Evolutionary conservation across 2,888 invertebrate genomes (phyloP).

Genomic region (Theristus sp.): DNA sequence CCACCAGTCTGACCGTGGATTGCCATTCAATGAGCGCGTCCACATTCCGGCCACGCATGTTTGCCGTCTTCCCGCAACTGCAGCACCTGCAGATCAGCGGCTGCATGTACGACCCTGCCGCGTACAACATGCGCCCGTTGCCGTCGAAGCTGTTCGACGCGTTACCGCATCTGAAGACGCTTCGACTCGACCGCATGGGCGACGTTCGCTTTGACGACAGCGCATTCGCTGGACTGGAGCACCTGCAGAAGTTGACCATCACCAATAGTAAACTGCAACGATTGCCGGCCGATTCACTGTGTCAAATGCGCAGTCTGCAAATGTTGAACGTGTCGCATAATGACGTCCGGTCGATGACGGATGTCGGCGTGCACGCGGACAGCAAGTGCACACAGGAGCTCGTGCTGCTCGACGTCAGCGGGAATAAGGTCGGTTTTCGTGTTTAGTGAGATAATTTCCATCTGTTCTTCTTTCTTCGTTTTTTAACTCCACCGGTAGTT

Average conservation of each 20-base stretch:
- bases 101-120: neutral
- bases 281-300: neutral
- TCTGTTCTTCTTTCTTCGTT: no score
- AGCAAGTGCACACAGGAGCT: neutral
- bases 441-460: neutral
- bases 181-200: neutral
- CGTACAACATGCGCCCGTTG: no score
- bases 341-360: neutral
- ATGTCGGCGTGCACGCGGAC: neutral
- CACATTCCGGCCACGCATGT: neutral
- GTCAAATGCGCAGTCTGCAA: neutral
- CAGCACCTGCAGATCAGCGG: neutral
- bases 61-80: neutral
- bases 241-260: neutral
- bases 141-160: neutral
- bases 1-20: neutral
- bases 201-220: neutral
- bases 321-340: neutral
- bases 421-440: neutral
- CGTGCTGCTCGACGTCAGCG: neutral
- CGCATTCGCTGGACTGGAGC: neutral
- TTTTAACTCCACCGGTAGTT: no score
- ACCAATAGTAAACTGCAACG: neutral
- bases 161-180: neutral
- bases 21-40: neutral